These are phyloP conservation scores for Pantherophis vulpinus DNA, from an alignment of 2,797 vertebrate genomes.

Conservation along the genomic window DNA sequence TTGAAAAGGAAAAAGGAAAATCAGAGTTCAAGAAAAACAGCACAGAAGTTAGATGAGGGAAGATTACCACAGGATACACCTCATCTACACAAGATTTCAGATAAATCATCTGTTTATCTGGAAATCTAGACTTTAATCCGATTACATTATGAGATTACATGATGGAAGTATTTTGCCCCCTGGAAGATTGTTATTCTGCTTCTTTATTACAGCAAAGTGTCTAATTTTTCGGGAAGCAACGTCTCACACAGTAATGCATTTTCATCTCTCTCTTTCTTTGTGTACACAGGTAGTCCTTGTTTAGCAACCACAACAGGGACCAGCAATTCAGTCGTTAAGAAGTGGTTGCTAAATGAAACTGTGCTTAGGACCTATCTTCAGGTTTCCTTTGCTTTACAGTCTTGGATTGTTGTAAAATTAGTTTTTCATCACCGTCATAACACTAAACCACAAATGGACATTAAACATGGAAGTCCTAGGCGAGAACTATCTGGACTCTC, in stretches of 20 bases:
- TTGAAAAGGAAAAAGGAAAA: neutral
- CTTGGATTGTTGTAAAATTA: neutral
- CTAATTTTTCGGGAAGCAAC: constrained; percentile 30
- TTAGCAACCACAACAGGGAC: neutral
- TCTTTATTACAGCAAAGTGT: constrained; percentile 46
- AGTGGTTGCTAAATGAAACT: neutral
- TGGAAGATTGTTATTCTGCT: constrained; percentile 41
- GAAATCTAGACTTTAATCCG: neutral
- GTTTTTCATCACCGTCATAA: neutral
- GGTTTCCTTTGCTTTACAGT: neutral
- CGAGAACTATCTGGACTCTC: neutral
- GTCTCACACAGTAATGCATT: constrained; percentile 30
- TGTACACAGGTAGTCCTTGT: neutral
- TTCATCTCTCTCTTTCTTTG: neutral
- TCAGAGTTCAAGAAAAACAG: neutral
- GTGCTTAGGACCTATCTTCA: neutral
- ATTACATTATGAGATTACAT: constrained; percentile 38
- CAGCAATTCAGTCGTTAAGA: neutral
- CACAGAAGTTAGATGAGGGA: neutral
- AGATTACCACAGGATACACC: neutral
- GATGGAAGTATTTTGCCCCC: constrained; percentile 35
- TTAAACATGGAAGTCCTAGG: neutral
- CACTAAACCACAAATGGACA: neutral
- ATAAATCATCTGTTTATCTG: neutral
- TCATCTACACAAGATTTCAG: neutral